These are phyloP conservation scores for Drosophila nikananu DNA, from an alignment of 1,140 invertebrate species.

Conservation along the genomic window DNA sequence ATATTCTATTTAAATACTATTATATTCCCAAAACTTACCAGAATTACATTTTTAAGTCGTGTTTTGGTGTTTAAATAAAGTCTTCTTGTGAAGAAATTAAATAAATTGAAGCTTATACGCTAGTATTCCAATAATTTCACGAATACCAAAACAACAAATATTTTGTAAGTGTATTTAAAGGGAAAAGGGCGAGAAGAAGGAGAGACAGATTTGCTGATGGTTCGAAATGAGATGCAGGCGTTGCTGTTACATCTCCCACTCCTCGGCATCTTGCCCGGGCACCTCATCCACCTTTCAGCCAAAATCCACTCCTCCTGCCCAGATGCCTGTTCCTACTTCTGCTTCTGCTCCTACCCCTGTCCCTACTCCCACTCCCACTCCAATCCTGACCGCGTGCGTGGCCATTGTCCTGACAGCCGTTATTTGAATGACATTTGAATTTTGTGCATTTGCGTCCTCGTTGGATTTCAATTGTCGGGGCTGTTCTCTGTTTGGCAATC, in stretches of 20 bases:
- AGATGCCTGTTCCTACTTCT: slow-evolving; percentile 4
- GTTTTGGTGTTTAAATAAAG: not conserved
- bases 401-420: slow-evolving; percentile 71
- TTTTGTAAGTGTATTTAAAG: slow-evolving; percentile 36
- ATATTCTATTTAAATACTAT: not conserved
- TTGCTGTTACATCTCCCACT: slow-evolving; percentile 35
- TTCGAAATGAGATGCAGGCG: slow-evolving; percentile 75
- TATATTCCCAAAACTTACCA: not conserved
- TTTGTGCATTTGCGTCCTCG: slow-evolving; percentile 49
- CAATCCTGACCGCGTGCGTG: slow-evolving; percentile 60
- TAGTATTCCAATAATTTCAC: no score
- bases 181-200: slow-evolving; percentile 9
- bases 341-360: slow-evolving; percentile 1
- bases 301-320: slow-evolving; percentile 11
- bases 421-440: slow-evolving; percentile 81
- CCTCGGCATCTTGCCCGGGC: slow-evolving; percentile 10
- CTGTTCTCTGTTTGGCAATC: slow-evolving; percentile 45
- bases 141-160: not conserved
- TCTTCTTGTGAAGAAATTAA: not conserved
- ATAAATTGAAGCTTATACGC: no score
- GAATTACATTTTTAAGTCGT: fast-evolving
- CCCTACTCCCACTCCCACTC: slow-evolving; percentile 11
- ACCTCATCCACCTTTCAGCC: slow-evolving; percentile 43
- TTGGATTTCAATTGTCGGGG: slow-evolving; percentile 53
- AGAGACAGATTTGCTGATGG: slow-evolving; percentile 40